Base-by-base conservation (phyloP, 2,888 invertebrate genomes). In the Patella caerulea region DNA sequence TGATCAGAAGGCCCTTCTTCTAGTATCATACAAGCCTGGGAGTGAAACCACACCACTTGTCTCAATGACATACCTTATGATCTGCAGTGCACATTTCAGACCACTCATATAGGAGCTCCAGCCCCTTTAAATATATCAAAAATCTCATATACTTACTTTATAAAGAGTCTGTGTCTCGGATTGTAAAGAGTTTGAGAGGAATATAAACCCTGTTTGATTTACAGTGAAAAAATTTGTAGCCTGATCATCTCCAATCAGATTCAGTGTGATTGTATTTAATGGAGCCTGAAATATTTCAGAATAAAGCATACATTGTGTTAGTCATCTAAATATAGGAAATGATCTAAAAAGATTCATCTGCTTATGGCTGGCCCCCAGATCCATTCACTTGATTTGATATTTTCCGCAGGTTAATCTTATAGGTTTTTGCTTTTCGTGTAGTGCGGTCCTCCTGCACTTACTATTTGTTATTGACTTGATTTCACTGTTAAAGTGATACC, bases 151-250 rank as follows among this genome's bases (percentile, higher is more conserved):
- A 80, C 83, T 78, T 77, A 87, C 87, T 74, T 82, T 83, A 77
- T 89, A 89, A 52, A 82, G 79, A 2, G 84, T 81, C 4, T 71
- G 77, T 14, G 84, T 83, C 75, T 89, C 89, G 29, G 80, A 72
- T 17, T 82, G 80, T 3, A 90, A 82, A 73, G 83, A 81, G 54
- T 82, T 71, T 17, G 74, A 78, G 19, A 89, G 83, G 11, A 76
- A 79, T n/a, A 90, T 82, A 71, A 80, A 81, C n/a, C 89, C 88
- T 29, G 81, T 81, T 9, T 82, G 74, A 65, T 87, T 82, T 71
- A 88, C 81, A 72, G 76, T 81, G 81, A 90, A 90, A 79, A 86
- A 90, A 15, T 82, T 77, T 3, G 83, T 80, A 52, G 84, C 85
- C 56, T 76, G 79, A 56, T 86, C 87, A 81, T 86, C 86, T 14